Conservation (phyloP, 2,888 invertebrate species). For the Andricus quercusramuli region DNA sequence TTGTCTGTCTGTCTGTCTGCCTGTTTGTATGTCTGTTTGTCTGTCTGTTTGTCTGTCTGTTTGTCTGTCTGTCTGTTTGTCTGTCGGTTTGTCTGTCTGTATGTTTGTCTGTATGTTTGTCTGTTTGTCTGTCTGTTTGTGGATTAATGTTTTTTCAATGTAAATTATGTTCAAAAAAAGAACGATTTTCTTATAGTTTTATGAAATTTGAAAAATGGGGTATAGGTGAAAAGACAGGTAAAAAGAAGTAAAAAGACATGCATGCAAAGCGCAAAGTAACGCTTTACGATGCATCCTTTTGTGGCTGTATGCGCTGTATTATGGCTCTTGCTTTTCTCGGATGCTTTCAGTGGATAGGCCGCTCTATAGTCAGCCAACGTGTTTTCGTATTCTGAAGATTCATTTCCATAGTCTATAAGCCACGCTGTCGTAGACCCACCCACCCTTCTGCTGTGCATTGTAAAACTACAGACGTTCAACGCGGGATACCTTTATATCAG, state of each 20-base stretch:
- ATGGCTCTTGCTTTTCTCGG: conserved; percentile 6
- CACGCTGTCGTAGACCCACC: conserved; percentile 3
- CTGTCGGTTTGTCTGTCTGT: too few relatives aligned
- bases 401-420: conserved; percentile 35
- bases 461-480: conserved; percentile 13
- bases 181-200: not conserved
- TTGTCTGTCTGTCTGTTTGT: too few relatives aligned
- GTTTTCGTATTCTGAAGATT: conserved; percentile 37
- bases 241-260: not conserved
- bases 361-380: conserved; percentile 37
- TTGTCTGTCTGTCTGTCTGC: too few relatives aligned
- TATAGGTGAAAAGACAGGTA: not conserved
- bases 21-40: too few relatives aligned
- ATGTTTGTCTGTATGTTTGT: too few relatives aligned
- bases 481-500: not conserved
- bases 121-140: too few relatives aligned
- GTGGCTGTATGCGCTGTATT: not conserved
- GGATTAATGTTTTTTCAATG: too few relatives aligned
- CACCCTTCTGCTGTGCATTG: not conserved
- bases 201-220: not conserved
- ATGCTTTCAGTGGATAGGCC: conserved; percentile 20
- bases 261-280: conserved; percentile 1
- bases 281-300: conserved; percentile 23
- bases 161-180: too few relatives aligned
- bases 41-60: too few relatives aligned